Evolutionary conservation across 2,888 invertebrate species (phyloP).

Genomic region (Lithophane ornitopus): DNA sequence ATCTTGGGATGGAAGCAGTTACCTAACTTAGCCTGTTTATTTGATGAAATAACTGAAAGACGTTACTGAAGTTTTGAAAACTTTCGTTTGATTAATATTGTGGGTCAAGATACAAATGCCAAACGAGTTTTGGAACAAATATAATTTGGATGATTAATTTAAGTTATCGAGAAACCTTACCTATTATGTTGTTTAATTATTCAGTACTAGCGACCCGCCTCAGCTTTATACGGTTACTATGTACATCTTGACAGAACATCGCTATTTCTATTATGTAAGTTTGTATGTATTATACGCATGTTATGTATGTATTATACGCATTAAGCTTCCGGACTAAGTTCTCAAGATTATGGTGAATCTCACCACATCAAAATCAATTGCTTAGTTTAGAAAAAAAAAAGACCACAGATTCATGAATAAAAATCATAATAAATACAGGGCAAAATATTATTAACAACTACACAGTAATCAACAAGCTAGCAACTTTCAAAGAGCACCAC

Average conservation of each 20-base stretch:
- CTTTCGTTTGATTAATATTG: slow-evolving; percentile 26
- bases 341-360: too few species aligned
- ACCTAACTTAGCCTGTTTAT: slow-evolving; percentile 2
- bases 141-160: not conserved
- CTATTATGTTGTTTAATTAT: not conserved
- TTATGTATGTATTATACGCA: too few species aligned
- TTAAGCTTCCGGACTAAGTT: too few species aligned
- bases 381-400: too few species aligned
- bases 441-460: not conserved
- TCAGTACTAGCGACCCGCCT: not conserved
- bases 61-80: slow-evolving; percentile 23
- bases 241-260: too few species aligned
- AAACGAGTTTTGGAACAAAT: slow-evolving; percentile 6
- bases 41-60: slow-evolving; percentile 34
- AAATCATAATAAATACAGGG: not conserved
- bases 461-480: not conserved
- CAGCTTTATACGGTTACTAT: too few species aligned
- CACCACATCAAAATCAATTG: too few species aligned
- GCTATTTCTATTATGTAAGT: too few species aligned
- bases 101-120: slow-evolving; percentile 6
- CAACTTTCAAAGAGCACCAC: slow-evolving; percentile 18
- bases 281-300: too few species aligned
- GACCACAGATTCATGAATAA: too few species aligned
- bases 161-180: not conserved
- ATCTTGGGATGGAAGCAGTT: slow-evolving; percentile 20